Conservation (phyloP, 2,888 invertebrate genomes). For the Parnassius glacialis region DNA sequence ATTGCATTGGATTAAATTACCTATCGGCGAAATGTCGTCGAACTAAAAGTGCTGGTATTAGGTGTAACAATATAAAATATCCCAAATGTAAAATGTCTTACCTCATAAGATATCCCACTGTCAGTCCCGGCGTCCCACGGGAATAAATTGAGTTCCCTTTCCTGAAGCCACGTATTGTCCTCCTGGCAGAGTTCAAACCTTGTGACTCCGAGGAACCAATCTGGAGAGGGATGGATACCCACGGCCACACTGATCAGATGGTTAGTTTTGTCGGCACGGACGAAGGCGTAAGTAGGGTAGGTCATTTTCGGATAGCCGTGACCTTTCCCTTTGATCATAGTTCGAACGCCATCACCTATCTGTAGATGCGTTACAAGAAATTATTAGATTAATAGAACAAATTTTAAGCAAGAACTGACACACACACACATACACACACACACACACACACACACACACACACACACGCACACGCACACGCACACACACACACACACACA, state of each 20-base stretch:
- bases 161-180: slow-evolving; percentile 94
- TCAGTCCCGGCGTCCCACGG: slow-evolving; percentile 99
- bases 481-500: too few species aligned
- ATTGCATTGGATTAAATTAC: too few species aligned
- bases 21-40: too few species aligned
- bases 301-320: slow-evolving; percentile 66
- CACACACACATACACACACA: too few species aligned
- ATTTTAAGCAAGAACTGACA: too few species aligned
- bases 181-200: slow-evolving; percentile 92
- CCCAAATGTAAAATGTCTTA: slow-evolving; percentile 43
- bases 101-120: slow-evolving; percentile 94
- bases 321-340: slow-evolving; percentile 69
- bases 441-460: too few species aligned
- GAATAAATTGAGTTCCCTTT: slow-evolving; percentile 90
- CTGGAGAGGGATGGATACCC: slow-evolving; percentile 84
- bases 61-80: background rate
- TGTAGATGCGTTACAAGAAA: background rate
- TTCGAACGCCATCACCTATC: slow-evolving; percentile 65
- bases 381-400: too few species aligned
- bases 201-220: slow-evolving; percentile 97
- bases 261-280: slow-evolving; percentile 59
- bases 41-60: too few species aligned
- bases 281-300: slow-evolving; percentile 60
- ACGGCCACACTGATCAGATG: slow-evolving; percentile 61
- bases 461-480: too few species aligned